These are phyloP conservation scores for Guaruba guarouba DNA, from an alignment of 2,113 vertebrate genomes.

Conservation along the genomic window DNA sequence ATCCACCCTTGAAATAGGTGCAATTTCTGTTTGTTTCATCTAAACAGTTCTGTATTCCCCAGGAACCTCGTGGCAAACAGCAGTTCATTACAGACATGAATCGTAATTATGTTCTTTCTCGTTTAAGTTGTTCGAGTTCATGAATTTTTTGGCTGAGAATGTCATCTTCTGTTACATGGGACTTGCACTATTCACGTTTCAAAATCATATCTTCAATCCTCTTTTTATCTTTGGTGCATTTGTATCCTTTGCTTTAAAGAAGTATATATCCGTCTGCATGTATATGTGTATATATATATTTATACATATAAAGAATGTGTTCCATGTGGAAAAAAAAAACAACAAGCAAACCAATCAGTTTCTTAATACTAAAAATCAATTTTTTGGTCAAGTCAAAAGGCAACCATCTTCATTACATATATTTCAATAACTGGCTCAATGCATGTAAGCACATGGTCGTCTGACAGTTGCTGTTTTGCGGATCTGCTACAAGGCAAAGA, in stretches of 20 bases:
- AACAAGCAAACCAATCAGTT: neutral
- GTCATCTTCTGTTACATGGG: conserved; percentile 90
- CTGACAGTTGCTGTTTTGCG: neutral
- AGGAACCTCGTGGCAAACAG: neutral
- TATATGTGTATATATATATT: rapidly evolving
- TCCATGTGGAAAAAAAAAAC: neutral
- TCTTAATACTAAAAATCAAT: neutral
- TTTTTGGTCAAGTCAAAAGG: neutral
- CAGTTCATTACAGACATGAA: neutral
- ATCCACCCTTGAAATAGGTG: neutral
- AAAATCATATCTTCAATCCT: conserved; percentile 82
- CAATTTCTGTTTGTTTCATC: neutral
- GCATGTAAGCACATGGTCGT: rapidly evolving
- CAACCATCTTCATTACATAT: neutral
- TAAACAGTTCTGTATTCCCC: neutral
- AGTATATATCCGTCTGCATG: neutral
- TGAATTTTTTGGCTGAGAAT: conserved; percentile 88
- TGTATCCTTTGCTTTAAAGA: conserved; percentile 82
- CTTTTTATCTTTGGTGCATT: conserved; percentile 84
- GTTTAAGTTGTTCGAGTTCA: conserved; percentile 87
- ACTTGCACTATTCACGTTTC: conserved; percentile 81
- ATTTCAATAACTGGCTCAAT: neutral
- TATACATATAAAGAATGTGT: neutral
- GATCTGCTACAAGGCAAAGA: neutral
- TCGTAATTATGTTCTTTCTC: conserved; percentile 45